Evolutionary conservation across 2,888 invertebrate species (phyloP), one percentile per base, ranked within the genome.

Genomic region (Dexiosoma caninum): DNA sequence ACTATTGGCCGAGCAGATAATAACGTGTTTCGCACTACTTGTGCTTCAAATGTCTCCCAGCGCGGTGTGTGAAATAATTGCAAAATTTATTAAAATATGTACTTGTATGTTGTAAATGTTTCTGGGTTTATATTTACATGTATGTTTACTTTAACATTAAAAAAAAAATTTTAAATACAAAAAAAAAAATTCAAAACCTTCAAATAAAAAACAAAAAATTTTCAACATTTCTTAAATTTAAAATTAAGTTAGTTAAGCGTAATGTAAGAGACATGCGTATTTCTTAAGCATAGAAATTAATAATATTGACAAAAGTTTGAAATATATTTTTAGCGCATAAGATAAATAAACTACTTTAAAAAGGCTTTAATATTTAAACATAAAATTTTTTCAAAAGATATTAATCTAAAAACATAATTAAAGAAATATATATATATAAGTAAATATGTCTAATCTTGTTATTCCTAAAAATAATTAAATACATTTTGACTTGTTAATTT

Each of bases 331-430:
- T 42, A 53, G 19, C 5, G 5, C 51, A 32, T 66, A 60, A 66
- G 55, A 51, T 16, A 37, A 62, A 4, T 16, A 57, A 49, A 53
- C 46, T 30, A 42, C 27, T 32, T 72, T 59, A 59, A 72, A 76
- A 76, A 71, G 62, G 59, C 62, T 76, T 70, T 76, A 70, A 76
- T 46, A 35, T 60, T 53, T 51, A 60, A 64, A 64, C 51, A 40
- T 6, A 32, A 74, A 40, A n/a, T 74, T 60, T 67, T 62, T 46
- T 64, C 37, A 49, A 74, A 42, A 53, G 60, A 78, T 74, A 74
- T 78, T 67, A 72, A 62, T 32, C 55, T 42, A 37, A 59, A 16
- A 49, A 44, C 21, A 64, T 44, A 55, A n/a, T n/a, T n/a, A n/a
- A n/a, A n/a, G n/a, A n/a, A n/a, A n/a, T n/a, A n/a, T n/a, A n/a